Conservation (phyloP, 2,888 invertebrate genomes). For the Amaurobius ferox region DNA sequence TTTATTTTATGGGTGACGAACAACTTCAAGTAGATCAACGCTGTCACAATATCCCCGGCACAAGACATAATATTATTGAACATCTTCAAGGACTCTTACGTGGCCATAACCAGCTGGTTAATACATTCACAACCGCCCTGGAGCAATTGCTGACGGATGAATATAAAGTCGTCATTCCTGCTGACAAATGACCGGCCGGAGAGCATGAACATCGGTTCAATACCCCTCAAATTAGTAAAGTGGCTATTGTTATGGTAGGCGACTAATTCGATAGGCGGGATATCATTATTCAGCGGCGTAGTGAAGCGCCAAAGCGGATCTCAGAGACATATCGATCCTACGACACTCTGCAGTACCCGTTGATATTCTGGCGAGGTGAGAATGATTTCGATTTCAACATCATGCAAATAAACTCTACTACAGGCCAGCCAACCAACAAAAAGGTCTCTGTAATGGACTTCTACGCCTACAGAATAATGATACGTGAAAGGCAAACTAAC, state of each 20-base stretch:
- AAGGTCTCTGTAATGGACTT: neutral
- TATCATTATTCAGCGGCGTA: constrained; percentile 70
- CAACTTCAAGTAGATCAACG: neutral
- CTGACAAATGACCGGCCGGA: constrained; percentile 44
- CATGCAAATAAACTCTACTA: too few species aligned
- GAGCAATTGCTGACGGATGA: neutral
- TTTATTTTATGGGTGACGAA: neutral
- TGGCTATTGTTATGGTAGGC: constrained; percentile 74
- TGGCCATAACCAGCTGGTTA: neutral
- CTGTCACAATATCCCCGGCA: neutral
- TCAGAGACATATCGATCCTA: constrained; percentile 65
- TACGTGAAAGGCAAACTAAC: constrained; percentile 49
- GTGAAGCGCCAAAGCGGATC: constrained; percentile 51
- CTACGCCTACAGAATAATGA: constrained; percentile 5
- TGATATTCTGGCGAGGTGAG: constrained; percentile 74
- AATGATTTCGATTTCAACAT: constrained; percentile 73
- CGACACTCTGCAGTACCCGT: constrained; percentile 74
- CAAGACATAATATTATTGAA: neutral
- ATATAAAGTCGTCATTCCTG: constrained; percentile 49
- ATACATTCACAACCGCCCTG: neutral
- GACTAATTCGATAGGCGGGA: constrained; percentile 48
- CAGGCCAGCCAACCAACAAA: neutral
- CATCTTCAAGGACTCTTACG: neutral
- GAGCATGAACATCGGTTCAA: constrained; percentile 72
- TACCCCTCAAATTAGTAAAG: constrained; percentile 67